Evolutionary conservation across 2,888 invertebrate species (phyloP), one percentile per base, ranked within the genome.

Genomic region (Chydorus sphaericus): DNA sequence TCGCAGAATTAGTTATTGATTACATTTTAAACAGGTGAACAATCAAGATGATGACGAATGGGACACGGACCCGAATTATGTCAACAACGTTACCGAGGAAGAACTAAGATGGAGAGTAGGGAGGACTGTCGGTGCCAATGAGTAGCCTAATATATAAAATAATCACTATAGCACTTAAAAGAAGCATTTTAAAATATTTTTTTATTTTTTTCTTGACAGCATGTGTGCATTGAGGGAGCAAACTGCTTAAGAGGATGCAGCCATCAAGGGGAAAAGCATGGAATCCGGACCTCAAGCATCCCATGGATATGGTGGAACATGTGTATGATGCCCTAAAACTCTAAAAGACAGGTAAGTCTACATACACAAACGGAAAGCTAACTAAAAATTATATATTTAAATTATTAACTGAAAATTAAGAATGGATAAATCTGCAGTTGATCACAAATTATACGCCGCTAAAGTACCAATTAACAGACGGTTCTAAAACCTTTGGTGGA

Each of bases 91-190:
- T n/a, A 83, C 81, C 3, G 93, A 94, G 68, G 82, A 93, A 65
- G 90, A 93, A 66, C 90, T 91, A 69, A 73, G 93, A 67, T 93
- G 93, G 93, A 93, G 93, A 0, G 85, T 85, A 3, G 93, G 92
- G 1, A 76, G 88, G 60, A 83, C 83, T 83, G n/a, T n/a, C n/a
- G n/a, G n/a, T n/a, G n/a, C n/a, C n/a, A n/a, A n/a, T n/a, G n/a
- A 88, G 89, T 90, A 71, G 77, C 80, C n/a, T n/a, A n/a, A n/a
- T n/a, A 23, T 16, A 18, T 36, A 28, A n/a, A 36, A 28, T n/a
- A n/a, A n/a, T n/a, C n/a, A n/a, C n/a, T n/a, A n/a, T n/a, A 63
- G 86, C 86, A 64, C 89, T 90, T 65, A 87, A 64, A 85, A 79
- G 62, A 87, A 87, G 69, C 83, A 85, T 63, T 75, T 79, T 20